phyloP scores from a whole-genome alignment of 2,888 invertebrate genomes.

The Scaptomyza cyrtandrae region DNA sequence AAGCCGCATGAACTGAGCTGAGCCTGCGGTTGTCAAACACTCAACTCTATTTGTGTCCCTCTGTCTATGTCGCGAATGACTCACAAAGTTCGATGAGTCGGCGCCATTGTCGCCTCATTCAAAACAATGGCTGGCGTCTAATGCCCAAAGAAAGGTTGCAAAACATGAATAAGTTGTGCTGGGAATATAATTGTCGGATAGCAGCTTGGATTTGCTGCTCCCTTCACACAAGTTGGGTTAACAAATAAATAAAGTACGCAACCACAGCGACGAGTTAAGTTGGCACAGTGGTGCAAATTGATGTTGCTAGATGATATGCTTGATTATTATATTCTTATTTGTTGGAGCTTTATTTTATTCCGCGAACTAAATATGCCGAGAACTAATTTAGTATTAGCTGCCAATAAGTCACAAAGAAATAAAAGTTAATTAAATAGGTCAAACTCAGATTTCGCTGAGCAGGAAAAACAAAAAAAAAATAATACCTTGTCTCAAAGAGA shows the following conservation, averaged over 20 bases:
- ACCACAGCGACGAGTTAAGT: background rate
- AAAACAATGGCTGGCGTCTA: slow-evolving; percentile 62
- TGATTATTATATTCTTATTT: too few relatives aligned
- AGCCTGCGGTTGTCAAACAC: slow-evolving; percentile 63
- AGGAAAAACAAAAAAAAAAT: too few relatives aligned
- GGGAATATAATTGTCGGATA: slow-evolving; percentile 65
- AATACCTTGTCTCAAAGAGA: too few relatives aligned
- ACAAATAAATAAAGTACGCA: slow-evolving; percentile 60
- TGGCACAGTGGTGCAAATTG: slow-evolving; percentile 30
- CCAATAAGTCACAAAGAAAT: too few relatives aligned
- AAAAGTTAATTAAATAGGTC: too few relatives aligned
- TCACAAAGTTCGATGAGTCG: slow-evolving; percentile 43
- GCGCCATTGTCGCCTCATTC: slow-evolving; percentile 43
- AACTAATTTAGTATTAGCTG: too few relatives aligned
- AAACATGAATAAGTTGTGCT: slow-evolving; percentile 41
- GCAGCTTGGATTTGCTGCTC: slow-evolving; percentile 55
- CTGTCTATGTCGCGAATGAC: slow-evolving; percentile 22
- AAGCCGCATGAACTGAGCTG: slow-evolving; percentile 59
- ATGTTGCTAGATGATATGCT: slow-evolving; percentile 16
- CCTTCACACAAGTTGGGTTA: slow-evolving; percentile 43
- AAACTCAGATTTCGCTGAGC: too few relatives aligned
- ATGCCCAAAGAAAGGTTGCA: slow-evolving; percentile 49
- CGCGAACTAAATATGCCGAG: too few relatives aligned
- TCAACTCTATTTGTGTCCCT: background rate
- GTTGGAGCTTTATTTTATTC: too few relatives aligned